These are phyloP conservation scores for Spermophilus dauricus DNA, from an alignment of 2,113 vertebrate genomes.

Conservation along the genomic window DNA sequence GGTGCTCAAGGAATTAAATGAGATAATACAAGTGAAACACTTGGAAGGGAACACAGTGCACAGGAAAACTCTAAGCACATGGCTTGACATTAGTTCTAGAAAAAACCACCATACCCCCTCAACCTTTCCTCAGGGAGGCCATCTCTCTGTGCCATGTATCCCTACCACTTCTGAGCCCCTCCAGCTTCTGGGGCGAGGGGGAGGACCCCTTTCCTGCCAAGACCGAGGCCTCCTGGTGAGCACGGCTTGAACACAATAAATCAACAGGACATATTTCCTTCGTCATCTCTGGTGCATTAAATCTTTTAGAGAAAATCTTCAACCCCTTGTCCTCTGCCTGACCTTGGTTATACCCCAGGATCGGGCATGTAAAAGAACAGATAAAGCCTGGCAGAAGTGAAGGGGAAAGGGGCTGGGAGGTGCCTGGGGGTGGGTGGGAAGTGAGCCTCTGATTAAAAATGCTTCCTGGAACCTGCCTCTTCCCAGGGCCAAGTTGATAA, in stretches of 20 bases:
- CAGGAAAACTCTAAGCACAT: neutral
- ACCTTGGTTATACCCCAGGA: conserved; percentile 70
- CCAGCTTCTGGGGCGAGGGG: neutral
- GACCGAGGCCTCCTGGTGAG: conserved; percentile 52
- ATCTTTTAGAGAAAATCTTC: conserved; percentile 72
- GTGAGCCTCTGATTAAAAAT: conserved; percentile 68
- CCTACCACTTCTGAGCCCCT: no score
- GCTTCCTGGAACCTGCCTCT: conserved; percentile 62
- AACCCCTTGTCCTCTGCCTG: conserved; percentile 64
- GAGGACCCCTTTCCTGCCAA: conserved; percentile 64
- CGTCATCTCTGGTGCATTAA: conserved; percentile 73
- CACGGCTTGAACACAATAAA: conserved; percentile 70
- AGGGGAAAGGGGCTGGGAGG: neutral
- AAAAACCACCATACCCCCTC: neutral
- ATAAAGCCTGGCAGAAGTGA: conserved; percentile 45
- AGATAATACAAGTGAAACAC: neutral
- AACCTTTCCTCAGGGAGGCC: neutral
- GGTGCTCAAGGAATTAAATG: neutral
- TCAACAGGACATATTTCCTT: conserved; percentile 72
- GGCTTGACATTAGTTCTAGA: neutral
- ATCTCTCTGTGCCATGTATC: neutral
- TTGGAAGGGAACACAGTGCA: neutral
- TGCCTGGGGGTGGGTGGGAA: neutral
- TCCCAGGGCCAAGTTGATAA: conserved; percentile 61
- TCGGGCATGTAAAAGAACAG: conserved; percentile 60